A percentile compares a stretch with the other conserved stretches of the same genome.
Conservation (phyloP, 2,113 vertebrate species). For the Porphyrio hochstetteri region DNA sequence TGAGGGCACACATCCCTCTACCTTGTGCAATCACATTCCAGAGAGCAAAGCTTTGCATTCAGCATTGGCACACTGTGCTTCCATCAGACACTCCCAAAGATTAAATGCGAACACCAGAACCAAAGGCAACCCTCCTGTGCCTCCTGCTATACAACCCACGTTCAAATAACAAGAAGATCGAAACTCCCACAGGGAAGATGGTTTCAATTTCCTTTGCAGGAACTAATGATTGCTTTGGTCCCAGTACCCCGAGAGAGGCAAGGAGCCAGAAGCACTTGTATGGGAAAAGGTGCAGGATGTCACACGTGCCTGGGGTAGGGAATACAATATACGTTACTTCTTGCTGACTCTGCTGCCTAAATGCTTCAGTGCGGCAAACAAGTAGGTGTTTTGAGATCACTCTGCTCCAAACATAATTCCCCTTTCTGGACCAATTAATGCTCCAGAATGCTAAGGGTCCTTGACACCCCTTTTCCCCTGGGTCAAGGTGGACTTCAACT, state of each 20-base stretch:
- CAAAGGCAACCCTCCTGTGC: background rate
- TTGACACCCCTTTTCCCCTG: fast-evolving
- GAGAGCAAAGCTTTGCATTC: background rate
- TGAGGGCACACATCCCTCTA: background rate
- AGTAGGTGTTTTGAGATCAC: background rate
- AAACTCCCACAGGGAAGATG: background rate
- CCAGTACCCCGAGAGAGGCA: background rate
- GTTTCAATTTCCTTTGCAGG: constrained; percentile 14
- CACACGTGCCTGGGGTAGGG: background rate
- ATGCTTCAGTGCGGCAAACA: background rate
- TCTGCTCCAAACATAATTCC: background rate
- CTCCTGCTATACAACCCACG: background rate
- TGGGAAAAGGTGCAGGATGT: background rate
- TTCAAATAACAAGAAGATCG: background rate
- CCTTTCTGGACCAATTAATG: background rate
- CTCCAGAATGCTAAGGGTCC: background rate
- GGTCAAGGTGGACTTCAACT: background rate
- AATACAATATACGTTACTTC: background rate
- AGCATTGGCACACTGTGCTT: background rate
- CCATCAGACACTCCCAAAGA: background rate
- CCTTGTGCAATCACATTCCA: background rate
- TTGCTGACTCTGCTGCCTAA: background rate
- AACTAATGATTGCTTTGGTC: constrained; percentile 19
- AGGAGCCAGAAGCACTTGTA: background rate
- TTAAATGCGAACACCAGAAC: background rate